These are phyloP conservation scores for Trachelus stipa DNA, from an alignment of 2,888 invertebrate genomes.

Conservation along the genomic window DNA sequence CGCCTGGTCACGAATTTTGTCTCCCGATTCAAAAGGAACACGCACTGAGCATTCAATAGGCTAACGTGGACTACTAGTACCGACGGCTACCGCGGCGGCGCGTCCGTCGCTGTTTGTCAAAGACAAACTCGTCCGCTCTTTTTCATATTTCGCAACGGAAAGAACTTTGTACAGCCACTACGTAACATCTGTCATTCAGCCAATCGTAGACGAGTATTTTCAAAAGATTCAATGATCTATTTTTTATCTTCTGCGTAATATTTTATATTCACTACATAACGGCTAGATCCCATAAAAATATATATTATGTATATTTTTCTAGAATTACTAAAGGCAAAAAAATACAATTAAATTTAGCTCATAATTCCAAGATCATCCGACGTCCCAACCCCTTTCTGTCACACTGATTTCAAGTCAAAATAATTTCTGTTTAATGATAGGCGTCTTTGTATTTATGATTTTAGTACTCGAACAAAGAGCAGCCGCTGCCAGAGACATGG, in stretches of 20 bases:
- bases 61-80: background rate
- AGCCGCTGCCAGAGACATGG: conserved; percentile 40
- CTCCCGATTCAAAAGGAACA: background rate
- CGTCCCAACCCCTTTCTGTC: background rate
- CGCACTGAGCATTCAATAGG: background rate
- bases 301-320: background rate
- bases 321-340: background rate
- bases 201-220: too few relatives aligned
- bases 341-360: background rate
- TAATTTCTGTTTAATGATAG: background rate
- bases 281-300: background rate
- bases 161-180: too few relatives aligned
- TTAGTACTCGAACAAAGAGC: conserved; percentile 65
- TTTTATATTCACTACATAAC: background rate
- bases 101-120: conserved; percentile 6
- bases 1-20: conserved; percentile 1
- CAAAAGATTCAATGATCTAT: too few relatives aligned
- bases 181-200: too few relatives aligned
- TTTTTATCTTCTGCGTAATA: background rate
- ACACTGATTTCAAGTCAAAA: background rate
- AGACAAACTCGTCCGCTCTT: background rate
- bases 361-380: background rate
- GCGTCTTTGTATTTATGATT: conserved; percentile 36
- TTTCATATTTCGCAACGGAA: too few relatives aligned
- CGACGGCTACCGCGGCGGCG: background rate